Evolutionary conservation across 2,888 invertebrate species (phyloP).

Genomic region (Metopia argyrocephala): DNA sequence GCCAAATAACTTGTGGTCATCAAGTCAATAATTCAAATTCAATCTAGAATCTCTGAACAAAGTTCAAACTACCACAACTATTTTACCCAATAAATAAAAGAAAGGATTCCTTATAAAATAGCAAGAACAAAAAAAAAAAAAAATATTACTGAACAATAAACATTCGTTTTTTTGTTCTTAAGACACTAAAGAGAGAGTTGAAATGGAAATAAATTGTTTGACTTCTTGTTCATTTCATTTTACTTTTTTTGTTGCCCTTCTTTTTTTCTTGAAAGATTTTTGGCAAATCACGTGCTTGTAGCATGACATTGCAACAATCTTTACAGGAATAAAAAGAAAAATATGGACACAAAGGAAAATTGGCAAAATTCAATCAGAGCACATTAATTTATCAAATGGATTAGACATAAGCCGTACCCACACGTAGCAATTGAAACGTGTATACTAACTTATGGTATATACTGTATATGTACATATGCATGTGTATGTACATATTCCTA

Average conservation of each 20-base stretch:
- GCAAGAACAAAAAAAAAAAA: no score
- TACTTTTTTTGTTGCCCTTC: not conserved
- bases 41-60: slow-evolving; percentile 11
- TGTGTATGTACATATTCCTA: no score
- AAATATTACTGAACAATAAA: no score
- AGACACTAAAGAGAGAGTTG: no score
- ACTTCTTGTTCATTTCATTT: slow-evolving; percentile 1
- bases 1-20: slow-evolving; percentile 48
- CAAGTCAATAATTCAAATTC: slow-evolving; percentile 51
- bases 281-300: slow-evolving; percentile 39
- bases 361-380: slow-evolving; percentile 50
- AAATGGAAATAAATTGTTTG: not conserved
- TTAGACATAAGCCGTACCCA: slow-evolving; percentile 4
- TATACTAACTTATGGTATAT: not conserved
- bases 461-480: no score
- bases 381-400: slow-evolving; percentile 50
- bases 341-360: slow-evolving; percentile 22
- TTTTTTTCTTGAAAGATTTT: slow-evolving; percentile 26
- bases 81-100: slow-evolving; percentile 2
- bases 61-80: slow-evolving; percentile 1
- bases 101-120: not conserved
- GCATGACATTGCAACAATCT: slow-evolving; percentile 52
- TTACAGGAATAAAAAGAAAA: not conserved
- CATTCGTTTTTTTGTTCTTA: no score
- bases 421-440: not conserved